A percentile compares a stretch with the other conserved stretches of the same genome.
phyloP scores from a whole-genome alignment of 2,113 vertebrate genomes.

The Emydocephalus ijimae region DNA sequence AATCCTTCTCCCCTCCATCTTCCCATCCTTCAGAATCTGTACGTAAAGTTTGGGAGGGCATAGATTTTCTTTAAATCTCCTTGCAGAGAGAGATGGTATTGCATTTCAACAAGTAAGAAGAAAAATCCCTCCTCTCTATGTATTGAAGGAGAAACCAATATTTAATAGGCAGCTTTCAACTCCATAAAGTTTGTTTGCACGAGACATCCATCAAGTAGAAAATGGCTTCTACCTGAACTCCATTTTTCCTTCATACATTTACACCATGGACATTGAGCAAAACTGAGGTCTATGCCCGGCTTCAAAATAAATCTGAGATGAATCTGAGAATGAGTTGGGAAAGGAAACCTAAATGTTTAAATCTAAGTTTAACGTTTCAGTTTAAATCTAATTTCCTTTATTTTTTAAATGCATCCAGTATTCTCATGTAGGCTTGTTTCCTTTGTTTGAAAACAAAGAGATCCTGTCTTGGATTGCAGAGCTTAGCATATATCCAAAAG shows the following conservation, averaged over 20 bases:
- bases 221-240: not conserved
- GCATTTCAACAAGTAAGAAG: not conserved
- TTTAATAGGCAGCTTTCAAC: not conserved
- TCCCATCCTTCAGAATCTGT: not conserved
- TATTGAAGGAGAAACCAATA: not conserved
- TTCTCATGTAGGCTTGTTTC: not conserved
- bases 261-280: not conserved
- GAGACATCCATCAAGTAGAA: not conserved
- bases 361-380: not conserved
- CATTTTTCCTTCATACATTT: not conserved
- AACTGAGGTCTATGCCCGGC: not conserved
- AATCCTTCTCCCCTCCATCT: not conserved
- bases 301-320: not conserved
- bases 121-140: not conserved
- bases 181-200: not conserved
- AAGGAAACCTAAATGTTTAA: not conserved
- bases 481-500: not conserved
- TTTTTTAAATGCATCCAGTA: not conserved
- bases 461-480: not conserved
- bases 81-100: not conserved
- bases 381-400: not conserved
- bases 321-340: not conserved
- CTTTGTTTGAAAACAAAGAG: not conserved
- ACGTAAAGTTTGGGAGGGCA: not conserved
- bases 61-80: slow-evolving; percentile 4